Evolutionary conservation across 2,888 invertebrate species (phyloP).

Genomic region (Plagiodera versicolora): DNA sequence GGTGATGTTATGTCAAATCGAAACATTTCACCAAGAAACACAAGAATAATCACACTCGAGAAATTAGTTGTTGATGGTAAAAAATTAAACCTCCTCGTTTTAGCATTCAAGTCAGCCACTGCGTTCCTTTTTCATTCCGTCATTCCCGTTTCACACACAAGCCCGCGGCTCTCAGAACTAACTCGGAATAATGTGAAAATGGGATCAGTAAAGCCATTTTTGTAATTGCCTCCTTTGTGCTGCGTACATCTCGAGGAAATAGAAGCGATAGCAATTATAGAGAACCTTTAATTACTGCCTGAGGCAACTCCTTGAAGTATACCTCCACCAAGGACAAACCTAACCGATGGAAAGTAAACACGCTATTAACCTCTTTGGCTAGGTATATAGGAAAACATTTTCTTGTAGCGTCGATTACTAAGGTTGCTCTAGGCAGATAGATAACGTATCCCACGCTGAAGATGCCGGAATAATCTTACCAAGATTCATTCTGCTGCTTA

Average conservation of each 20-base stretch:
- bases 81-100: background rate
- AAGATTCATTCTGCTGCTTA: no score
- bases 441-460: no score
- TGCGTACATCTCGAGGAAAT: constrained; percentile 38
- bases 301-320: constrained; percentile 34
- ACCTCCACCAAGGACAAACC: constrained; percentile 37
- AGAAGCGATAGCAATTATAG: constrained; percentile 44
- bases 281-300: constrained; percentile 48
- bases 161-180: background rate
- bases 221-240: constrained; percentile 40
- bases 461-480: no score
- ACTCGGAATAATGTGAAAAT: constrained; percentile 26
- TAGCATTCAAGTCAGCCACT: background rate
- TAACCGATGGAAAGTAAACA: constrained; percentile 39
- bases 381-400: constrained; percentile 9
- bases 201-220: constrained; percentile 37
- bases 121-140: background rate
- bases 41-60: no score
- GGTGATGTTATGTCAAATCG: no score
- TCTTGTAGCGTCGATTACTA: background rate
- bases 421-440: background rate
- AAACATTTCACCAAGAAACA: no score
- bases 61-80: no score
- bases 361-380: constrained; percentile 29
- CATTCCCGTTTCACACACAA: background rate